These are phyloP conservation scores for Meganola albula DNA, from an alignment of 2,888 invertebrate genomes.

Conservation along the genomic window DNA sequence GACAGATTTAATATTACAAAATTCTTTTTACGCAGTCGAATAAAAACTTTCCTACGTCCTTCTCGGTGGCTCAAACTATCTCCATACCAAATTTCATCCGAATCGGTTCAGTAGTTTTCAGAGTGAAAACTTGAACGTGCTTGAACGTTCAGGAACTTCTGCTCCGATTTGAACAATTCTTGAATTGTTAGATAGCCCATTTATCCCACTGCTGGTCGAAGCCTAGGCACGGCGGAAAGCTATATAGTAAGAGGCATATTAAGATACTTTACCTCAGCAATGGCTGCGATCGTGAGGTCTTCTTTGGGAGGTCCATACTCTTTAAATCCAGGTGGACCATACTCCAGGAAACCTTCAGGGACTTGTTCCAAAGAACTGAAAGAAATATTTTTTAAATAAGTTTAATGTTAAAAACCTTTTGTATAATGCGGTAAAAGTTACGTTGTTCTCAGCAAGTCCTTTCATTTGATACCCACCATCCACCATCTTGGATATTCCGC, in stretches of 20 bases:
- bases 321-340: slow-evolving; percentile 67
- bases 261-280: slow-evolving; percentile 28
- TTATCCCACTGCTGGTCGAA: background rate
- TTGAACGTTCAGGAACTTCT: background rate
- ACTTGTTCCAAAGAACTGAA: slow-evolving; percentile 37
- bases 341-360: slow-evolving; percentile 66
- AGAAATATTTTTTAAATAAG: background rate
- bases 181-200: background rate
- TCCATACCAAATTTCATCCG: too few species aligned
- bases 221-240: background rate
- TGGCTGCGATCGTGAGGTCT: slow-evolving; percentile 28
- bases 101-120: background rate
- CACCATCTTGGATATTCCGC: too few species aligned
- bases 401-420: background rate
- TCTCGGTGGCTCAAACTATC: too few species aligned
- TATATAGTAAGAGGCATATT: background rate
- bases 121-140: background rate
- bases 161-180: background rate
- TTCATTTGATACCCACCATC: too few species aligned
- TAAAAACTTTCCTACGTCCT: too few species aligned
- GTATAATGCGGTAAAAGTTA: background rate
- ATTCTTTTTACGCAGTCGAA: too few species aligned
- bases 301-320: slow-evolving; percentile 65
- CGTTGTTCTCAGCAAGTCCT: too few species aligned
- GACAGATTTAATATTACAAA: too few species aligned